A percentile compares a stretch with the other conserved stretches of the same genome.
Conservation (phyloP, 2,888 invertebrate genomes). For the Eucera pruinosa region DNA sequence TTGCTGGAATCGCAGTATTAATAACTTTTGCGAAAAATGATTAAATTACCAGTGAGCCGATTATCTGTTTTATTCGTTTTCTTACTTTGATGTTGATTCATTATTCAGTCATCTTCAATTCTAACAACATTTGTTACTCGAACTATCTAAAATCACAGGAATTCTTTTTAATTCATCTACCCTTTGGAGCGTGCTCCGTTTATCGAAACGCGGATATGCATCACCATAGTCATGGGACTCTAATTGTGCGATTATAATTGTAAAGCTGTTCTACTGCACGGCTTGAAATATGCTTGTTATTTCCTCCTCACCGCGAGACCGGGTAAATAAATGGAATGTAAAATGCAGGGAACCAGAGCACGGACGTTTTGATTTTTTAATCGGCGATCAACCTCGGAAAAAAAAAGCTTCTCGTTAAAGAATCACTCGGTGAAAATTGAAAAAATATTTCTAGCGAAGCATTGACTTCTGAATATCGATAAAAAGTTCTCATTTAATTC, state of each 20-base stretch:
- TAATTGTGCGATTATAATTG: slow-evolving; percentile 57
- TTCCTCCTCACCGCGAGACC: slow-evolving; percentile 34
- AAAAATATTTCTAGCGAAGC: not conserved
- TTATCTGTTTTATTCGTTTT: not conserved
- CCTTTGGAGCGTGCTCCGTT: slow-evolving; percentile 37
- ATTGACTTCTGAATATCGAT: too few species aligned
- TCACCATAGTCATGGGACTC: slow-evolving; percentile 24
- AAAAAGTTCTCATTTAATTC: too few species aligned
- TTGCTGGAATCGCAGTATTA: not conserved
- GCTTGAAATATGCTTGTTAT: slow-evolving; percentile 51
- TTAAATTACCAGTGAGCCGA: not conserved
- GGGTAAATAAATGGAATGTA: slow-evolving; percentile 39
- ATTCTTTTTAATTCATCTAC: slow-evolving; percentile 36
- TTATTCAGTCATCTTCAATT: slow-evolving; percentile 18
- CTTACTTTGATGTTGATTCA: slow-evolving; percentile 5
- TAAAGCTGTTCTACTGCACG: slow-evolving; percentile 46
- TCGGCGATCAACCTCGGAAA: not conserved
- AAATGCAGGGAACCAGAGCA: slow-evolving; percentile 33
- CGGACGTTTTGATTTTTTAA: slow-evolving; percentile 12
- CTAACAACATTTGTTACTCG: slow-evolving; percentile 3
- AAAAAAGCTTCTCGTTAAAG: not conserved
- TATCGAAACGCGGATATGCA: slow-evolving; percentile 29
- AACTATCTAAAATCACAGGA: slow-evolving; percentile 26
- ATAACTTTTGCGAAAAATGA: not conserved
- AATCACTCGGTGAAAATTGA: not conserved